Evolutionary conservation across 2,888 invertebrate species (phyloP), one percentile per base, ranked within the genome.

Genomic region (Ochropleura leucogaster): DNA sequence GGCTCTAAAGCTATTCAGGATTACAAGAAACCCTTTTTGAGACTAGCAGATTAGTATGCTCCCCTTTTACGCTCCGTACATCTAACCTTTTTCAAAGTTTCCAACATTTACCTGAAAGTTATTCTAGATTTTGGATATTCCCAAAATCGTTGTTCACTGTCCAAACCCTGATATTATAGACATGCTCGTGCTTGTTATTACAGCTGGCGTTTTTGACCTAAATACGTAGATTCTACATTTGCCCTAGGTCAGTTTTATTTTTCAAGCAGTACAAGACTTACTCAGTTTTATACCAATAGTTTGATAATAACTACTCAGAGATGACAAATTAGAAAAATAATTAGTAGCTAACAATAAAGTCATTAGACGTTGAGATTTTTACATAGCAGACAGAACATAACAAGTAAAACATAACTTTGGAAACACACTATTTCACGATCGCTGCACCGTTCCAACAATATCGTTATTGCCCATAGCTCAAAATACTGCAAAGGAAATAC

Each of bases 21-120:
- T 64, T 84, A 67, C 53, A 55, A 66, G 49, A 42, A 73, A 81
- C 76, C 44, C 62, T 51, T 64, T 64, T 74, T 68, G 47, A 70
- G 55, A 60, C 42, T 40, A n/a, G 5, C 16, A 18, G 49, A 85
- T 85, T 76, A 74, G 51, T 83, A 82, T 83, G 79, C 79, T 42
- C 47, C 46, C 46, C 49, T 40, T 55, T 59, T 64, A 46, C 30
- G 46, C 16, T 68, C 14, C 51, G 51, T 59, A 42, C 64, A n/a
- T 51, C n/a, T 55, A 47, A 12, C 57, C 40, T 69, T 72, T 68
- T 72, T n/a, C 49, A 47, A 59, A 68, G n/a, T 47, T 71, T 66
- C 4, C 68, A 72, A 51, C 60, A 46, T 44, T 10, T n/a, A 65
- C 40, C 42, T 62, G 64, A 62, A 70, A 70, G 42, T 64, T 72